Evolutionary conservation across 2,888 invertebrate genomes (phyloP).

Genomic region (Melanotus villosus): DNA sequence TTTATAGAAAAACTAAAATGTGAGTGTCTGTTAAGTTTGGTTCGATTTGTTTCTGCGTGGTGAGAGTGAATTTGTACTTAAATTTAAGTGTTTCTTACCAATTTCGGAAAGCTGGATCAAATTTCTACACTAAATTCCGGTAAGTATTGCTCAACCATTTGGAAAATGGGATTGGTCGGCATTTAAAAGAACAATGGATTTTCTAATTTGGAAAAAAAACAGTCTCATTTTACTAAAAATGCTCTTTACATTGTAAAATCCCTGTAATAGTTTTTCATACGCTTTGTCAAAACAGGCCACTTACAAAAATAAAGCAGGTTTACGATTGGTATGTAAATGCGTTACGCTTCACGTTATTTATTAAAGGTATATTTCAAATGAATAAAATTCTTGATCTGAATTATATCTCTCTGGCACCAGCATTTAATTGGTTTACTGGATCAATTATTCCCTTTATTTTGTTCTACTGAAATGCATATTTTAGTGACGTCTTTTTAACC

Average conservation of each 20-base stretch:
- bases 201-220: background rate
- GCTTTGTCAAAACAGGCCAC: background rate
- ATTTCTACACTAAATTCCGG: slow-evolving; percentile 28
- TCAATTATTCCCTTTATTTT: background rate
- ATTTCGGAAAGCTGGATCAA: slow-evolving; percentile 35
- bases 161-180: slow-evolving; percentile 12
- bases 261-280: no score
- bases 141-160: slow-evolving; percentile 19
- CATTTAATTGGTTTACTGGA: background rate
- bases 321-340: background rate
- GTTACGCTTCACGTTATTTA: background rate
- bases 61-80: slow-evolving; percentile 7
- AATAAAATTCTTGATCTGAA: background rate
- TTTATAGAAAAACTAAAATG: slow-evolving; percentile 31
- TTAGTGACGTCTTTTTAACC: no score
- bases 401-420: background rate
- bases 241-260: background rate
- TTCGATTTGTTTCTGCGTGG: background rate
- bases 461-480: no score
- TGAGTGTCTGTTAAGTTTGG: slow-evolving; percentile 14
- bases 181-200: background rate
- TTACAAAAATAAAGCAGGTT: slow-evolving; percentile 1
- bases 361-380: background rate
- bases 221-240: background rate
- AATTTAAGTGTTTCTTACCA: slow-evolving; percentile 2